Evolutionary conservation across 2,888 invertebrate species (phyloP).

Genomic region (Philhelius pedissequus): DNA sequence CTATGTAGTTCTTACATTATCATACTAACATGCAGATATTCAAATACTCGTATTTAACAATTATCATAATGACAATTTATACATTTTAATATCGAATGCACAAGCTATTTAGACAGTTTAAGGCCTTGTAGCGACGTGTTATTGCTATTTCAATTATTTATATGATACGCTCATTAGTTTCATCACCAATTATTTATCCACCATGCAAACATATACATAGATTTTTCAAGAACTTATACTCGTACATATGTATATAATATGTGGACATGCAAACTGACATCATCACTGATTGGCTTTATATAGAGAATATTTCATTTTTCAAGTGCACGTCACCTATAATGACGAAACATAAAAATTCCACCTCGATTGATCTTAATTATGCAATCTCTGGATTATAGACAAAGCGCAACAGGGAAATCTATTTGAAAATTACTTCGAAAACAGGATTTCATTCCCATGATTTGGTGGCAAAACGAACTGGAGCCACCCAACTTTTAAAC

Average conservation of each 20-base stretch:
- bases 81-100: neutral
- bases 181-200: constrained; percentile 72
- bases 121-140: constrained; percentile 49
- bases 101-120: constrained; percentile 46
- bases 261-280: constrained; percentile 7
- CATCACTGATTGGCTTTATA: neutral
- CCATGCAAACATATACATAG: constrained; percentile 2
- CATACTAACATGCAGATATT: too few species aligned
- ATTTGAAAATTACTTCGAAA: constrained; percentile 44
- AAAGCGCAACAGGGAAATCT: constrained; percentile 49
- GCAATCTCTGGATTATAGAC: constrained; percentile 67
- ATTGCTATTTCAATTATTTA: constrained; percentile 71
- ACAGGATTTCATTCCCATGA: constrained; percentile 66
- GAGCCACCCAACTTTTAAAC: constrained; percentile 29
- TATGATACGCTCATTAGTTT: constrained; percentile 73
- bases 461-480: neutral
- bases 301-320: constrained; percentile 31
- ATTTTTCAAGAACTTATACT: constrained; percentile 10
- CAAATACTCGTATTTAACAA: neutral
- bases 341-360: constrained; percentile 69
- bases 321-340: constrained; percentile 61
- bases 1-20: neutral
- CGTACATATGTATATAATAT: too few species aligned
- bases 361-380: constrained; percentile 72
- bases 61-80: neutral